A percentile compares a stretch with the other conserved stretches of the same genome.
phyloP scores from a whole-genome alignment of 2,113 vertebrate genomes.

The Canis aureus region DNA sequence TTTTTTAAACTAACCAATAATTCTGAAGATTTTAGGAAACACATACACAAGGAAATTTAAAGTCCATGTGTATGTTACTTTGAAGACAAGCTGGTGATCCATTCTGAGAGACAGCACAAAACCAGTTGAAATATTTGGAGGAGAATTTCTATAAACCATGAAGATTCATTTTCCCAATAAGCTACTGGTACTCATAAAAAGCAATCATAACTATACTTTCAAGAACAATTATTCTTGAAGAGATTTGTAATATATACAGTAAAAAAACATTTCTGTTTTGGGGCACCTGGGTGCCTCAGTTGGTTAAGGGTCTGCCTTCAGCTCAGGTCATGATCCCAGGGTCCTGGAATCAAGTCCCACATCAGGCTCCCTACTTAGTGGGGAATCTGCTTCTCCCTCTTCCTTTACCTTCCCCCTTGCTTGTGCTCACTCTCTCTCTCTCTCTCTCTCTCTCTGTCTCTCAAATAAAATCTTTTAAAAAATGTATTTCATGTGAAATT shows the following conservation, averaged over 20 bases:
- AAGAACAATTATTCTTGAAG: not conserved
- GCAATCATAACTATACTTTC: not conserved
- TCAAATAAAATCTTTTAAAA: not conserved
- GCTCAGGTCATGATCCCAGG: not conserved
- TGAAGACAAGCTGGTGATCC: not conserved
- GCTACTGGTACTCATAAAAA: not conserved
- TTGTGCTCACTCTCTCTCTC: not conserved
- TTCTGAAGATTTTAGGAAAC: slow-evolving; percentile 37
- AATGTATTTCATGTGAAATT: not conserved
- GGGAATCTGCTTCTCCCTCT: not conserved
- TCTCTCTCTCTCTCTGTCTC: not conserved
- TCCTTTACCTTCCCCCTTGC: not conserved
- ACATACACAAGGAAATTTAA: not conserved
- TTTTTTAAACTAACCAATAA: not conserved
- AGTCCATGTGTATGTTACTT: not conserved
- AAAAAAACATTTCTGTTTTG: not conserved
- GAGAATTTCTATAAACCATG: not conserved
- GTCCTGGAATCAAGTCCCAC: not conserved
- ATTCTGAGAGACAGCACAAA: not conserved
- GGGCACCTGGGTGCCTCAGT: not conserved
- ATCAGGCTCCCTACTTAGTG: accelerated
- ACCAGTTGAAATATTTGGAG: not conserved
- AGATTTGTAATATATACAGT: not conserved
- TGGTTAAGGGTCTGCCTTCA: not conserved
- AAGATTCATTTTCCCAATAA: not conserved